phyloP scores from a whole-genome alignment of 64 coral and sea anemone genomes.

The Porites lutea region DNA sequence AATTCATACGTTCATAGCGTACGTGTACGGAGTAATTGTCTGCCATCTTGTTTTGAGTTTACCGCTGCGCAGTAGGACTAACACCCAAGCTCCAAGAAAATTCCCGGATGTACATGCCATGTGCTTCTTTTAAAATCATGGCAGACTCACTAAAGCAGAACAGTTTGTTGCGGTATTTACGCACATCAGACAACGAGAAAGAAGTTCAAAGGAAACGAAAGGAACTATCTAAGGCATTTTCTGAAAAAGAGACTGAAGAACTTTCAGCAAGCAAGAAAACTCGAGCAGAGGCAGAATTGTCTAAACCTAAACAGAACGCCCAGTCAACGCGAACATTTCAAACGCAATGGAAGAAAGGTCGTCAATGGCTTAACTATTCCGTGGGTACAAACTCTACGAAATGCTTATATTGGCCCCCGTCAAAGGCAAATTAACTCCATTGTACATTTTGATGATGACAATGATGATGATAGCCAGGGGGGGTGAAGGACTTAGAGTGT shows the following conservation, averaged over 20 bases:
- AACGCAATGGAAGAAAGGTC: neutral
- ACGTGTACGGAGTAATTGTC: neutral
- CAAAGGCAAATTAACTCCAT: too few species aligned
- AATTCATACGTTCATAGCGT: neutral
- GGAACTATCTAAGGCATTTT: neutral
- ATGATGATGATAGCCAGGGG: too few species aligned
- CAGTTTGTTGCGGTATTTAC: neutral
- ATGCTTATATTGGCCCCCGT: too few species aligned
- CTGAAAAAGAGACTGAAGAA: neutral
- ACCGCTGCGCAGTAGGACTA: neutral
- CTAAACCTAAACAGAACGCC: neutral
- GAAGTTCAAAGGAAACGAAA: neutral
- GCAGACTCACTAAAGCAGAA: neutral
- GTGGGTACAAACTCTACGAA: slow-evolving; percentile 9
- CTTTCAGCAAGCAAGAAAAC: neutral
- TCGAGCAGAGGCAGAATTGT: neutral
- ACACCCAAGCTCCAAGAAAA: neutral
- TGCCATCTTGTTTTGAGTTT: neutral
- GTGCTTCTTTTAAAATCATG: slow-evolving; percentile 9
- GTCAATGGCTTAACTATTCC: neutral
- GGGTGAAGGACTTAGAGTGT: too few species aligned
- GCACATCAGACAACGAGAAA: neutral
- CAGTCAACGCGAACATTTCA: neutral
- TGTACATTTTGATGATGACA: too few species aligned
- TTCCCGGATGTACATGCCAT: neutral